These are phyloP conservation scores for Elaphurus davidianus DNA, from an alignment of 2,113 vertebrate genomes.

Conservation along the genomic window DNA sequence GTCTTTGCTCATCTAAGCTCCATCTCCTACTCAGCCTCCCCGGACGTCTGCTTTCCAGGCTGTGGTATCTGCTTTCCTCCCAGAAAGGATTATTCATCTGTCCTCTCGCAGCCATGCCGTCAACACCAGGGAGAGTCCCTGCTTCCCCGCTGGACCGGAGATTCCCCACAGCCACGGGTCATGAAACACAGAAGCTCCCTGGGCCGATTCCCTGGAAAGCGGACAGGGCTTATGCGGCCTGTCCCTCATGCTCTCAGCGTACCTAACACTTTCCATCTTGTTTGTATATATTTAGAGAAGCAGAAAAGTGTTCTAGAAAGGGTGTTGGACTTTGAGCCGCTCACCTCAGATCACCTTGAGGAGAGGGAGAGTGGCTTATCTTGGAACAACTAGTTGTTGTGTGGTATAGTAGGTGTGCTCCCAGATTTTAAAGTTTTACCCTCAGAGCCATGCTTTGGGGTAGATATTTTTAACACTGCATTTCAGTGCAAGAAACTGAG, in stretches of 20 bases:
- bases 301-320: not conserved
- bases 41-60: not conserved
- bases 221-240: not conserved
- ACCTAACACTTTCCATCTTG: not conserved
- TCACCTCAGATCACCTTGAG: not conserved
- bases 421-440: not conserved
- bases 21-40: constrained; percentile 7
- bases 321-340: not conserved
- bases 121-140: not conserved
- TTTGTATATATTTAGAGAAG: not conserved
- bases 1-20: constrained; percentile 56
- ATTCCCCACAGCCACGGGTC: not conserved
- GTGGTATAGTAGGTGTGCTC: not conserved
- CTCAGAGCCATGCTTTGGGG: not conserved
- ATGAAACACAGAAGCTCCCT: not conserved
- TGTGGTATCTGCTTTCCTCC: constrained; percentile 46
- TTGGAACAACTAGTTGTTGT: not conserved
- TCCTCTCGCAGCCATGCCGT: not conserved
- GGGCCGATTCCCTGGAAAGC: constrained; percentile 60
- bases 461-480: not conserved
- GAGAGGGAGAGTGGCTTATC: not conserved
- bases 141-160: not conserved
- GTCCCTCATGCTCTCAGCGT: not conserved
- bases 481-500: not conserved
- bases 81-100: constrained; percentile 44